Evolutionary conservation across 2,113 vertebrate genomes (phyloP), one percentile per base, ranked within the genome.

Genomic region (Eonycteris spelaea): DNA sequence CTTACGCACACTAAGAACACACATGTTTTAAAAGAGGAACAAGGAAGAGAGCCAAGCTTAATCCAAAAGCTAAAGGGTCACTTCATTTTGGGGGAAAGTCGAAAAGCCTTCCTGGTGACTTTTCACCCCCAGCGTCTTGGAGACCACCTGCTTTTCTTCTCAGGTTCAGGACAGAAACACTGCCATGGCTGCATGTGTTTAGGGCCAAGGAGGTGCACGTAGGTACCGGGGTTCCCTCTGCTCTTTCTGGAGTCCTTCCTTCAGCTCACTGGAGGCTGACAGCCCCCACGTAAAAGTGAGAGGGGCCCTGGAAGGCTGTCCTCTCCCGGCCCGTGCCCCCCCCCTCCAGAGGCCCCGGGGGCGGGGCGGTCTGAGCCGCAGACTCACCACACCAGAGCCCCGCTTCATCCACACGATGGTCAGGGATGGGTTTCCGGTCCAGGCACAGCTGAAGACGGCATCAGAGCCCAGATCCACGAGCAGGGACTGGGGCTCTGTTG

Each of bases 391-490:
- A 57, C 99, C 99, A 0, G 99, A 99, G 79, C 99, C 99, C n/a
- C 99, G 98, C 95, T 99, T 99, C 99, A 99, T 99, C 99, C 99
- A 99, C 74, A 99, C 99, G 0, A 99, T 99, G 93, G 99, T 99
- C 53, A 99, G 99, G 1, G 99, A 99, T 0, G 99, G 99, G 97
- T 99, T 99, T 97, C 99, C 99, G 0, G 99, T 99, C 99, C 99
- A 99, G 55, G 99, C 99, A 12, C 99, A 99, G 98, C 99, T 99
- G 98, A 99, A 99, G 86, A 99, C 97, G 0, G 99, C 99, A 0
- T 99, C 99, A 0, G 99, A 99, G 61, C 99, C 99, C 80, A 99
- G 99, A 96, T 99, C 99, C 43, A 99, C 99, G 4, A 99, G 99
- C 57, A 99, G 98, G 3, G 99, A 99, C 97, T 99, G 99, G 0